Conservation (phyloP, 2,888 invertebrate species). For the Cacoxenus indagator region DNA sequence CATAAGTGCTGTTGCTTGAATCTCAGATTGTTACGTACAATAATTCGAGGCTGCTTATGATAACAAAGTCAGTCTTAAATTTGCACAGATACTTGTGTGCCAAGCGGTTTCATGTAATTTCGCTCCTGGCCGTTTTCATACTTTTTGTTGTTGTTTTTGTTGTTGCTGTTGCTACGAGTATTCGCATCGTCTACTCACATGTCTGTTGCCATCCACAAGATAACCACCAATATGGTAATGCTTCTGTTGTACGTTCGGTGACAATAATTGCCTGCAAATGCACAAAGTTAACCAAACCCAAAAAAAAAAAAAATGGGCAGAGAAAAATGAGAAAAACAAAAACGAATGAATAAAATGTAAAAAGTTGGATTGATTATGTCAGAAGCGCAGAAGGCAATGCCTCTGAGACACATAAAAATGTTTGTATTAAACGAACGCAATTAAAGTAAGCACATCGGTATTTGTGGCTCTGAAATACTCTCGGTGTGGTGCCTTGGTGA, state of each 20-base stretch:
- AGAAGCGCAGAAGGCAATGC: no score
- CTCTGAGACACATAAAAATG: no score
- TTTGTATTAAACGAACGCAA: no score
- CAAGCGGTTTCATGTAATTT: neutral
- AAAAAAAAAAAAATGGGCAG: neutral
- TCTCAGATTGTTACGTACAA: no score
- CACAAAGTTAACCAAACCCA: neutral
- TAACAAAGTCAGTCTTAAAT: no score
- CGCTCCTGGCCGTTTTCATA: neutral
- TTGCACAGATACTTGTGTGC: no score
- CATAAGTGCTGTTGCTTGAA: no score
- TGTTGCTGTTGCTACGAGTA: neutral
- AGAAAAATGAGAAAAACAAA: neutral
- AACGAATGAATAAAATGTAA: neutral
- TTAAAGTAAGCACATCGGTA: no score
- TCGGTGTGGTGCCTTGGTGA: no score
- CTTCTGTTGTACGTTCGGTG: conserved; percentile 92
- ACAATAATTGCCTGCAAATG: conserved; percentile 86
- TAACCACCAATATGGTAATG: conserved; percentile 89
- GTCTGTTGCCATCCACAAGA: conserved; percentile 72
- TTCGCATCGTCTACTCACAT: conserved; percentile 61
- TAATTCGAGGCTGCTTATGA: no score
- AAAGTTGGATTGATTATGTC: neutral
- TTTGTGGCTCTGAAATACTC: no score
- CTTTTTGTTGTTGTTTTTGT: neutral